A percentile compares a stretch with the other conserved stretches of the same genome.
Conservation (phyloP, 2,113 vertebrate species). For the Pseudolaguvia tuberculata region DNA sequence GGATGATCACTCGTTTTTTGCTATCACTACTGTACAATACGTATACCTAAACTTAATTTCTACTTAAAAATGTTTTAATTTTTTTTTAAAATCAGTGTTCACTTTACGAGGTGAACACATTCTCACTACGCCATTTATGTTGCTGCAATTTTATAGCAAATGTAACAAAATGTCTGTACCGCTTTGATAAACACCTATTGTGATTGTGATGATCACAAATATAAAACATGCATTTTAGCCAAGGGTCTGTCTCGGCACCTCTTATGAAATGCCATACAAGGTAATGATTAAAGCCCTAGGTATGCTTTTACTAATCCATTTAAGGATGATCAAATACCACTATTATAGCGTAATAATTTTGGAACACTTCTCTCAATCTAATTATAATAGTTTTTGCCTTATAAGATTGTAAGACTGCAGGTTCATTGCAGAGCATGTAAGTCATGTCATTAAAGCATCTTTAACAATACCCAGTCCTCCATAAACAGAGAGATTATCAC, state of each 20-base stretch:
- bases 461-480: background rate
- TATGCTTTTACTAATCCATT: conserved; percentile 22
- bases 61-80: no score
- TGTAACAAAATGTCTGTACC: conserved; percentile 41
- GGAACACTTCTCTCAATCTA: conserved; percentile 25
- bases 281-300: conserved; percentile 35
- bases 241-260: conserved; percentile 29
- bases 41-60: no score
- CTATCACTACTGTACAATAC: no score
- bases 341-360: conserved; percentile 35
- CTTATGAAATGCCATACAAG: conserved; percentile 45
- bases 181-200: conserved; percentile 47
- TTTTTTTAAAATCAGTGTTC: no score
- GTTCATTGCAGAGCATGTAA: conserved; percentile 6
- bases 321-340: conserved; percentile 39
- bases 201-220: conserved; percentile 39
- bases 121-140: no score
- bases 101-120: no score
- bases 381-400: conserved; percentile 18
- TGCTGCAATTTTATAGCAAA: no score
- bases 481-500: background rate
- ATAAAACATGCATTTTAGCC: conserved; percentile 35
- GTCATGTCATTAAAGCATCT: background rate
- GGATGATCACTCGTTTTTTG: no score
- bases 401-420: conserved; percentile 13